phyloP scores from a whole-genome alignment of 2,113 vertebrate genomes.

The Chascanopsetta lugubris region DNA sequence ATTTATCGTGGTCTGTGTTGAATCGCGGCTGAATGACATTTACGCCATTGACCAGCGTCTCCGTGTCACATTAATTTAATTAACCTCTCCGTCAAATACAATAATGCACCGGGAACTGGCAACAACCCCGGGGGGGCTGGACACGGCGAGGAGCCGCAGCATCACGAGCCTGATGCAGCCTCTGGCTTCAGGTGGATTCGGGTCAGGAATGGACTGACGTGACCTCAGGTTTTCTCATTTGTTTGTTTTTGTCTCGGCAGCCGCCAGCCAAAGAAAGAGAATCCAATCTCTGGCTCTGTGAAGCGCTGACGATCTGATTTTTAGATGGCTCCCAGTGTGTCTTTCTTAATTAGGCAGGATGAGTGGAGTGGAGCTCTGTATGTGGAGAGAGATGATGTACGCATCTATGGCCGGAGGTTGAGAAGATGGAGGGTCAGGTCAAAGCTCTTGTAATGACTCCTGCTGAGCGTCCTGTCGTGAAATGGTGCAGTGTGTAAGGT shows the following conservation, averaged over 20 bases:
- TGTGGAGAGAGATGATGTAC: slow-evolving; percentile 13
- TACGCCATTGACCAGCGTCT: slow-evolving; percentile 54
- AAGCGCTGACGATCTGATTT: slow-evolving; percentile 36
- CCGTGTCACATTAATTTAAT: slow-evolving; percentile 67
- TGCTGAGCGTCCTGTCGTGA: slow-evolving; percentile 41
- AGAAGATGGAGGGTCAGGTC: not conserved
- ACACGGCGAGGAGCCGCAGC: slow-evolving; percentile 17
- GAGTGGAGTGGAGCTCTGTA: slow-evolving; percentile 26
- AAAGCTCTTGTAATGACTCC: not conserved
- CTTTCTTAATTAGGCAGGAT: slow-evolving; percentile 39
- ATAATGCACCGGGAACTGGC: slow-evolving; percentile 47
- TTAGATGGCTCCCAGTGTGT: slow-evolving; percentile 27
- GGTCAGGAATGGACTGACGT: slow-evolving; percentile 23
- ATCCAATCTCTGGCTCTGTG: slow-evolving; percentile 10
- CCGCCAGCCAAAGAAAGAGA: slow-evolving; percentile 7
- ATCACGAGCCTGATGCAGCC: slow-evolving; percentile 9
- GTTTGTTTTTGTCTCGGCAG: slow-evolving; percentile 46
- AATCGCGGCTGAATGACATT: slow-evolving; percentile 64
- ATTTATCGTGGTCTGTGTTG: slow-evolving; percentile 51
- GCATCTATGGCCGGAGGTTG: not conserved
- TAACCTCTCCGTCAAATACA: slow-evolving; percentile 60
- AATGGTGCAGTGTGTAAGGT: no score
- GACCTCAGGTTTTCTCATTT: slow-evolving; percentile 46
- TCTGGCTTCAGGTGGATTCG: slow-evolving; percentile 14
- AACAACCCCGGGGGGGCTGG: slow-evolving; percentile 39